Evolutionary conservation across 2,113 vertebrate species (phyloP), one percentile per base, ranked within the genome.

Genomic region (Rattus rattus): DNA sequence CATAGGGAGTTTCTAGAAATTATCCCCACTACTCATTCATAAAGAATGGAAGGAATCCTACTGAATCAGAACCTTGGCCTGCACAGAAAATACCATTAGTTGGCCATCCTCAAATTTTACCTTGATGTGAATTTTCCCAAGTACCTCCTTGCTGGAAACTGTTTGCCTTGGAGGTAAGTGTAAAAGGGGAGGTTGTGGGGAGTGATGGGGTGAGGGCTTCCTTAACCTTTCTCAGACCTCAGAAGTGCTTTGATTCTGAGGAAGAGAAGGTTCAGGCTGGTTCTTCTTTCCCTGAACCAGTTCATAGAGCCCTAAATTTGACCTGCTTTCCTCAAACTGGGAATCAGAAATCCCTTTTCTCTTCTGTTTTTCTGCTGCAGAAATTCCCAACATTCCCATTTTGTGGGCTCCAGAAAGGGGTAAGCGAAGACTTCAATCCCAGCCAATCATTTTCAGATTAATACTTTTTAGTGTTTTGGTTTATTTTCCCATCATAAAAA

Each of bases 311-410:
- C 98, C 98, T 98, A 98, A 98, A 98, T 19, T 98, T 99, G 98
- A 98, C 97, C 98, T 99, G 98, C 96, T 98, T 99, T 99, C 98
- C 98, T 98, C 98, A 98, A 99, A 99, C 98, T 98, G 98, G 98
- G 99, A 99, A 98, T 99, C 98, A 99, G 99, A 99, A 99, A 99
- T 98, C 99, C 99, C 99, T 99, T 99, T 99, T 99, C 98, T 99
- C 98, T 99, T 99, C 99, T 99, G 99, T 99, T 99, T 99, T 99
- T 99, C 98, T 98, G 98, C 99, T 99, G 99, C 99, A 99, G 99
- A 99, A 99, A 99, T 98, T 99, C 99, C 99, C 99, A 99, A 98
- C 99, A 99, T 99, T 99, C 99, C 98, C 98, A 99, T 99, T 99
- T 98, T 99, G 98, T 99, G 99, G 98, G 99, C 99, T 99, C 99